Conservation (phyloP, 1,140 invertebrate genomes). For the Conus ventricosus region DNA sequence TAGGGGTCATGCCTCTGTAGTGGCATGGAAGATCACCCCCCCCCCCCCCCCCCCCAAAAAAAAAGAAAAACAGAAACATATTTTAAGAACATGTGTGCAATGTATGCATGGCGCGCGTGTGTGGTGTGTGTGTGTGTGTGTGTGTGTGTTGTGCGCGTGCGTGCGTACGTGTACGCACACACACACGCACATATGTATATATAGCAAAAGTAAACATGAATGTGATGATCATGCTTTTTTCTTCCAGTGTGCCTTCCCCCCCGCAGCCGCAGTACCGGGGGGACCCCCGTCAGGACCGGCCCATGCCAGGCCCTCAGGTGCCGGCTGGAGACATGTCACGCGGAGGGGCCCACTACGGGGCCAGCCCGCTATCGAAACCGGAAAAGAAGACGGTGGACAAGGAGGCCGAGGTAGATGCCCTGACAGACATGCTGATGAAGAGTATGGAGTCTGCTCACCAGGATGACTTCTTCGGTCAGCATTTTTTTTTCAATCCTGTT, state of each 20-base stretch:
- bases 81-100: no score
- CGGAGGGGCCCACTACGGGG: slow-evolving; percentile 9
- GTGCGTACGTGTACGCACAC: neutral
- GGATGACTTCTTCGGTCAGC: slow-evolving; percentile 84
- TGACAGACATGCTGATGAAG: slow-evolving; percentile 90
- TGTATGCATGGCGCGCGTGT: no score
- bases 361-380: neutral
- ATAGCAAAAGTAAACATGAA: neutral
- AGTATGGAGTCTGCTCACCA: slow-evolving; percentile 85
- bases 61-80: no score
- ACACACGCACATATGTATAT: neutral
- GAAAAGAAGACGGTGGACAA: slow-evolving; percentile 43
- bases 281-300: slow-evolving; percentile 31
- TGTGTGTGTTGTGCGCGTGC: neutral
- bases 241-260: neutral
- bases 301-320: slow-evolving; percentile 45
- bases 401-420: slow-evolving; percentile 89
- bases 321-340: slow-evolving; percentile 36
- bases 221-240: no score
- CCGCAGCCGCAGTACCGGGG: neutral
- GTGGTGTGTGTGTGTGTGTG: no score
- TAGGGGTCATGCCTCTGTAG: no score
- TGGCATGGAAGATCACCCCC: no score
- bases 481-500: neutral
- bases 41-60: no score